Evolutionary conservation across 2,888 invertebrate genomes (phyloP), one percentile per base, ranked within the genome.

Genomic region (Hemicrepidius hirtus): DNA sequence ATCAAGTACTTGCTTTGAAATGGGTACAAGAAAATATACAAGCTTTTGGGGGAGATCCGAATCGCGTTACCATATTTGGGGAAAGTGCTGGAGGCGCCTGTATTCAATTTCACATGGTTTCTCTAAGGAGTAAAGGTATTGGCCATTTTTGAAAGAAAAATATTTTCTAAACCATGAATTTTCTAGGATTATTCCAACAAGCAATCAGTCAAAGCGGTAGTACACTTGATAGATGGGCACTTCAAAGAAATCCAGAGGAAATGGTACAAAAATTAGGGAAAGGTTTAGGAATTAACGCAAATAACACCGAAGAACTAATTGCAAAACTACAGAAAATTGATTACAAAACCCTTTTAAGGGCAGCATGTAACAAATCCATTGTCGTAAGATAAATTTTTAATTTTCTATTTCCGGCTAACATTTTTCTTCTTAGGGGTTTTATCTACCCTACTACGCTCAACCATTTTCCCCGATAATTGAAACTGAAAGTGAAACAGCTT

Each of bases 1-100:
- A 77, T 41, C 76, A 78, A 63, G 46, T 44, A 0, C 18, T 73
- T 0, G 75, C 75, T 0, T 4, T 78, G 1, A 13, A 68, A 41
- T 78, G 76, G 76, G 46, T 73, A 3, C 16, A 75, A 21, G 32
- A 62, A 7, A 76, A 78, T 40, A 76, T 78, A 7, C 12, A 37
- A 2, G 18, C 70, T 16, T 78, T 78, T 32, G 75, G 75, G 9
- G 78, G 78, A n/a, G 76, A 78, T 68, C 70, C 66, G 0, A 32
- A 69, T 2, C 68, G 50, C 37, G 72, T 77, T 2, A 76, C 74
- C 9, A 77, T 78, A 62, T 73, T 75, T 55, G 76, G 76, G 6
- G 65, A 75, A 60, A 78, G 78, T 55, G 76, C 78, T 10, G 78
- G 78, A 9, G 60, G 69, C 12, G 75, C 71, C 28, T 75, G 75